Evolutionary conservation across 2,888 invertebrate genomes (phyloP).

Genomic region (Homarus gammarus): DNA sequence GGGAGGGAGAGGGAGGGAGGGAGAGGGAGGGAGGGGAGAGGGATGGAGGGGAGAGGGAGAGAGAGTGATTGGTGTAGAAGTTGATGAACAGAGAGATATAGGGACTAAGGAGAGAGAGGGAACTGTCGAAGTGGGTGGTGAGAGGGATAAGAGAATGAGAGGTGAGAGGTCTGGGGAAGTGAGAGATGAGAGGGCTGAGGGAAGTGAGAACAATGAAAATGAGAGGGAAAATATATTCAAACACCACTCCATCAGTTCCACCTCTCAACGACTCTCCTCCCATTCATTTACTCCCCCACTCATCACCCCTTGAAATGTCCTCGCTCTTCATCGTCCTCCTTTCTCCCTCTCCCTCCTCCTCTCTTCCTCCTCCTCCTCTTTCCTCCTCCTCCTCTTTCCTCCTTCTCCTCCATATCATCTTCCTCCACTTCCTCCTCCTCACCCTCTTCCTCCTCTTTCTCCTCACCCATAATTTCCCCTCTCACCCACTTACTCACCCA

Average conservation of each 20-base stretch:
- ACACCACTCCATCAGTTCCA: too few relatives aligned
- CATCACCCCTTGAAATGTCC: neutral
- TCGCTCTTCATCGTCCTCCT: neutral
- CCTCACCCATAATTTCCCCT: neutral
- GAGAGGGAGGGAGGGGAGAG: neutral
- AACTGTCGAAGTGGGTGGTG: neutral
- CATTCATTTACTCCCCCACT: too few relatives aligned
- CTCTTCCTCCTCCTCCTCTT: neutral
- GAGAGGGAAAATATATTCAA: too few relatives aligned
- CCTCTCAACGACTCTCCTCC: too few relatives aligned
- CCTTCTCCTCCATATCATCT: neutral
- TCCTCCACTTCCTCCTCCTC: neutral
- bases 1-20: neutral
- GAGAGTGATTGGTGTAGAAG: neutral
- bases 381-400: neutral
- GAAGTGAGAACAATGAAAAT: too few relatives aligned
- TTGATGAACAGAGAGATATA: neutral
- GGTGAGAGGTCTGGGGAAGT: neutral
- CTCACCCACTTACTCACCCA: too few relatives aligned
- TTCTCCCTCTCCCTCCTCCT: neutral
- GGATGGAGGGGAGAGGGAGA: neutral
- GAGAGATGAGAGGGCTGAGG: neutral
- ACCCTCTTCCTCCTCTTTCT: neutral
- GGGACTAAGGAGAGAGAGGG: neutral
- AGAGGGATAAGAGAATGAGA: neutral